These are phyloP conservation scores for Drosophila pseudotalamancana DNA, from an alignment of 2,888 invertebrate species.

Conservation along the genomic window DNA sequence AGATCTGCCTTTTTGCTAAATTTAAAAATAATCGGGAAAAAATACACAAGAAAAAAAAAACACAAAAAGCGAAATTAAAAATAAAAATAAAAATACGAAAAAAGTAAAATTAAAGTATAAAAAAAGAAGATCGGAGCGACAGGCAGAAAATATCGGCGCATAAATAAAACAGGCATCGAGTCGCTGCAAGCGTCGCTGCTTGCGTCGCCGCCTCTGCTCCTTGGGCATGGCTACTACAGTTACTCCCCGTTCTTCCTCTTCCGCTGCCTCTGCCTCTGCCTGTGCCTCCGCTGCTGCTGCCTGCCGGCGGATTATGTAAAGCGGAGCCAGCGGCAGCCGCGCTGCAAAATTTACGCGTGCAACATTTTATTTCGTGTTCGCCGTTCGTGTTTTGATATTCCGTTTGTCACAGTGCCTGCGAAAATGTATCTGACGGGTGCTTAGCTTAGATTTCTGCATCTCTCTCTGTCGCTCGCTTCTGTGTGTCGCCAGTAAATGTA, in stretches of 20 bases:
- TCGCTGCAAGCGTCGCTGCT: neutral
- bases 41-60: constrained; percentile 54
- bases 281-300: constrained; percentile 31
- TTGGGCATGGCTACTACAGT: constrained; percentile 7
- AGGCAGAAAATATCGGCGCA: constrained; percentile 59
- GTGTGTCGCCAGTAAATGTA: constrained; percentile 64
- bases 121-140: constrained; percentile 28
- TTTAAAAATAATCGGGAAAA: constrained; percentile 64
- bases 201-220: neutral
- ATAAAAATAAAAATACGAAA: constrained; percentile 33
- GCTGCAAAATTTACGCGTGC: constrained; percentile 42
- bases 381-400: neutral
- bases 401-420: constrained; percentile 27
- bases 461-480: neutral
- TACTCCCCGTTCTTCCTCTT: neutral
- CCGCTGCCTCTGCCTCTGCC: constrained; percentile 26
- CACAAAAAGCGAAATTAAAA: constrained; percentile 26
- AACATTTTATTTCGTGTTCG: constrained; percentile 15
- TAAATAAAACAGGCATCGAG: constrained; percentile 66
- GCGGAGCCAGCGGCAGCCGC: constrained; percentile 38
- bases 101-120: constrained; percentile 29
- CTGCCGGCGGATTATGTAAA: constrained; percentile 74
- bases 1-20: constrained; percentile 71
- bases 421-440: constrained; percentile 27
- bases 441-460: constrained; percentile 11